Base-by-base conservation (phyloP, 1,140 invertebrate genomes). In the Brachionus angularis region DNA sequence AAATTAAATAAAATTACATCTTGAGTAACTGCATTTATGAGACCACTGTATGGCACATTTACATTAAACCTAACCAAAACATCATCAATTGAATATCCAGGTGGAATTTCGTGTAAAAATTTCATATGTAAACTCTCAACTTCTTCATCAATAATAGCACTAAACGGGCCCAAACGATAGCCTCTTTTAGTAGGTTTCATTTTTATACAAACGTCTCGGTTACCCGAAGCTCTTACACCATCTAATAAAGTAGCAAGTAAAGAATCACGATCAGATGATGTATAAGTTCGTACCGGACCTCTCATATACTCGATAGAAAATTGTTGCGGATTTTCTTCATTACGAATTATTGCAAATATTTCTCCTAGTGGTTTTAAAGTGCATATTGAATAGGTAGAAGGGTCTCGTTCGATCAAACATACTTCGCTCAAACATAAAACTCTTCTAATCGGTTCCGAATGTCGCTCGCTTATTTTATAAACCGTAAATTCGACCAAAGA, bases 1-100 rank as follows among this genome's bases (percentile, higher is more conserved):
- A 2, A n/a, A 3, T 5, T 29, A 18, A 14, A 1, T 18, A 58
- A 61, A 83, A 88, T 86, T 85, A 94, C 92, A 82, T 98, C 94
- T 84, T 93, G 91, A 36, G 91, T 93, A 47, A 94, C 88, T 75
- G 93, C 92, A 83, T 98, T 94, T 72, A 93, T 86, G 33, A 98
- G 86, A 29, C 96, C 96, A 82, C 91, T 96, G 80, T 98, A 98
- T 3, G 95, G 91, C 75, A 98, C 86, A 80, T 98, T 98, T 47
- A 91, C 89, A 83, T 98, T 99, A 79, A 99, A 98, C 74, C 95
- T 83, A 69, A 89, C 86, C 2, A 98, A 86, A 47, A 84, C 80
- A 64, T 86, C 84, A 72, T 80, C 76, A 73, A 86, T 84, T 72
- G 89, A 88, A 80, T 93, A 89, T 21, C 85, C 83, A 34, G 84